These are phyloP conservation scores for Etheostoma nigrum DNA, from an alignment of 2,797 vertebrate genomes.

Conservation along the genomic window DNA sequence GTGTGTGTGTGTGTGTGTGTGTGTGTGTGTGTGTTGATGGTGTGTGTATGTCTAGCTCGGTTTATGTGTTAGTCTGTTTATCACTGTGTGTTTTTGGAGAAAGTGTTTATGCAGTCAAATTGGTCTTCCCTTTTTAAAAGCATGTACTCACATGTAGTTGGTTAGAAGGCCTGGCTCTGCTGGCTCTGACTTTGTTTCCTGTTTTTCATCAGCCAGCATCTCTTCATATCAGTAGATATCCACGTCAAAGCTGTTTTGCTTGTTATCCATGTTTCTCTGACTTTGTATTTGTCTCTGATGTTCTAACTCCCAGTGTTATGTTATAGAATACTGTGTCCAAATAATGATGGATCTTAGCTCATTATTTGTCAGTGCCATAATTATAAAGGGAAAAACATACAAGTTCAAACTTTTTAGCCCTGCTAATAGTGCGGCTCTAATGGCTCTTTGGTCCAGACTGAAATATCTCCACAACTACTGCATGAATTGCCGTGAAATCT, in stretches of 20 bases:
- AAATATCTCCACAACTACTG: neutral
- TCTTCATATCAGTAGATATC: slow-evolving; percentile 27
- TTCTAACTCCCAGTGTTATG: neutral
- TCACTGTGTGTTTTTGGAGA: slow-evolving; percentile 57
- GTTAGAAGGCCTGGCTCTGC: slow-evolving; percentile 24
- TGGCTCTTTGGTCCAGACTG: neutral
- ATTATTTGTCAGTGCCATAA: no score
- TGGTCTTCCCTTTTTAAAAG: slow-evolving; percentile 38
- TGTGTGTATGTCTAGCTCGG: slow-evolving; percentile 38
- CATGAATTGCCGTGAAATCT: neutral
- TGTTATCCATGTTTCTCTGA: neutral
- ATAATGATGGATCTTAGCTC: no score
- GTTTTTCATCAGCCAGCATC: slow-evolving; percentile 31
- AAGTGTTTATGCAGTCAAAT: slow-evolving; percentile 68
- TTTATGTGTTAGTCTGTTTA: slow-evolving; percentile 67
- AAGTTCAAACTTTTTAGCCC: neutral
- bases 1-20: slow-evolving; percentile 38
- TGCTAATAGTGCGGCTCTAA: neutral
- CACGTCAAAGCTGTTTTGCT: neutral
- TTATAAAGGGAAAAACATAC: neutral
- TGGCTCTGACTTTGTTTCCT: slow-evolving; percentile 16
- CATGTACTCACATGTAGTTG: slow-evolving; percentile 44
- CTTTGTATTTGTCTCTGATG: neutral
- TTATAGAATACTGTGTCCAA: neutral
- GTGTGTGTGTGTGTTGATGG: slow-evolving; percentile 11